A percentile compares a stretch with the other conserved stretches of the same genome.
These are phyloP conservation scores for Zaprionus gabonicus DNA, from an alignment of 1,140 invertebrate genomes.

Conservation along the genomic window DNA sequence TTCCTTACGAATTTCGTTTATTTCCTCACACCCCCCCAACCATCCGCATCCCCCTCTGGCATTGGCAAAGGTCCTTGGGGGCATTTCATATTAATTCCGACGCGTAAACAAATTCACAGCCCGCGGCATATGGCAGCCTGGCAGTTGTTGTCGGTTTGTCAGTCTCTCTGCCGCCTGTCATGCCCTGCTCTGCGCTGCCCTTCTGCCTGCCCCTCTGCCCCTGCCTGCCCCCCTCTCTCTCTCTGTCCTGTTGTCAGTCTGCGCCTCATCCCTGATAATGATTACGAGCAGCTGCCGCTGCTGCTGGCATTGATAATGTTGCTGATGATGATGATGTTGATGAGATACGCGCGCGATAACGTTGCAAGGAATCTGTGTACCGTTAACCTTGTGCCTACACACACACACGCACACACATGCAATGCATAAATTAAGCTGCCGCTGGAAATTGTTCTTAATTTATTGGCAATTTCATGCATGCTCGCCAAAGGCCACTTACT, in stretches of 20 bases:
- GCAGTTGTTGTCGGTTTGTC: conserved; percentile 25
- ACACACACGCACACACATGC: conserved; percentile 8
- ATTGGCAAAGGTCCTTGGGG: conserved; percentile 7
- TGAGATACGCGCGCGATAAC: conserved; percentile 2
- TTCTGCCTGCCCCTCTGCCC: not conserved
- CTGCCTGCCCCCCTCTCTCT: not conserved
- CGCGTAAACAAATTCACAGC: conserved; percentile 61
- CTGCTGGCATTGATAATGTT: conserved; percentile 27
- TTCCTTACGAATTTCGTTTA: conserved; percentile 28
- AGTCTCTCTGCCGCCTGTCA: conserved; percentile 11
- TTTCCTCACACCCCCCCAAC: not conserved
- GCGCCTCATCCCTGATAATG: conserved; percentile 34
- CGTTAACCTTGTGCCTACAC: conserved; percentile 13
- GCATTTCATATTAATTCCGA: conserved; percentile 45
- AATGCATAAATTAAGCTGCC: conserved; percentile 23
- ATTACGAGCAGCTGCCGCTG: conserved; percentile 49
- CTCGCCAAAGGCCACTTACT: conserved; percentile 20
- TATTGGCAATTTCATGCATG: conserved; percentile 35
- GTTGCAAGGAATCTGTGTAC: conserved; percentile 17
- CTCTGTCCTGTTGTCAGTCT: not conserved
- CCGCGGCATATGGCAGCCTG: conserved; percentile 32
- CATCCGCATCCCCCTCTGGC: not conserved
- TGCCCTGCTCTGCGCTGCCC: not conserved
- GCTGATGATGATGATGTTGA: conserved; percentile 25
- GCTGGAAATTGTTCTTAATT: conserved; percentile 24